Conservation (phyloP, 2,888 invertebrate genomes). For the Yponomeuta malinellus region DNA sequence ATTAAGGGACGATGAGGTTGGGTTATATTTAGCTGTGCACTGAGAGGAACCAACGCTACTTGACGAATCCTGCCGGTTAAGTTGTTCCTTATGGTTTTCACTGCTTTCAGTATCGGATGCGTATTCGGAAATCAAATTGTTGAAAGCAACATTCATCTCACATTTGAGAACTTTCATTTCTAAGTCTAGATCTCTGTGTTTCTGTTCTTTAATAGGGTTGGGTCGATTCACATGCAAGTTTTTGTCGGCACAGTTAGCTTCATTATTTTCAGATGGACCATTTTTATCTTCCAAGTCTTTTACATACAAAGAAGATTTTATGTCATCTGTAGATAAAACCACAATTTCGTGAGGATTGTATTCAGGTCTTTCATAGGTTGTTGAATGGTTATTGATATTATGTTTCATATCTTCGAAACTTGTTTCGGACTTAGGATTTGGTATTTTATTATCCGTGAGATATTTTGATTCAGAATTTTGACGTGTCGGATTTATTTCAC, state of each 20-base stretch:
- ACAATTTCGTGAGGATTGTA: slow-evolving; percentile 49
- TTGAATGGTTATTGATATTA: slow-evolving; percentile 2
- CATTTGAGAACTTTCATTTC: slow-evolving; percentile 65
- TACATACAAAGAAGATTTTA: slow-evolving; percentile 58
- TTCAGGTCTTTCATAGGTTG: slow-evolving; percentile 17
- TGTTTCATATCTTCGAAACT: slow-evolving; percentile 10
- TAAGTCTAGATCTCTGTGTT: slow-evolving; percentile 35
- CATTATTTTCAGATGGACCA: neutral
- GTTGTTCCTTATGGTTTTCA: slow-evolving; percentile 42
- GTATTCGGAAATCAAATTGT: slow-evolving; percentile 60
- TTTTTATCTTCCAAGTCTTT: slow-evolving; percentile 44
- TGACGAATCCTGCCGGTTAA: slow-evolving; percentile 75
- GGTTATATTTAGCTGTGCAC: slow-evolving; percentile 82
- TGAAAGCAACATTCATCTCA: slow-evolving; percentile 65
- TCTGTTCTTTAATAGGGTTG: neutral
- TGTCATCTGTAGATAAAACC: slow-evolving; percentile 55
- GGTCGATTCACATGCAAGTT: neutral
- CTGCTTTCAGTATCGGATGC: slow-evolving; percentile 55
- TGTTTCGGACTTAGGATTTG: neutral
- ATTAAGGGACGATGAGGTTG: slow-evolving; percentile 74
- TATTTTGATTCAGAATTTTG: neutral
- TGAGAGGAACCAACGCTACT: slow-evolving; percentile 80
- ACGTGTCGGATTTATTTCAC: slow-evolving; percentile 16
- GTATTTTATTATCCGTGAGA: neutral
- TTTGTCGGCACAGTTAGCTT: neutral